Evolutionary conservation across 1,140 invertebrate species (phyloP), one percentile per base, ranked within the genome.

Genomic region (Drosophila neocordata): DNA sequence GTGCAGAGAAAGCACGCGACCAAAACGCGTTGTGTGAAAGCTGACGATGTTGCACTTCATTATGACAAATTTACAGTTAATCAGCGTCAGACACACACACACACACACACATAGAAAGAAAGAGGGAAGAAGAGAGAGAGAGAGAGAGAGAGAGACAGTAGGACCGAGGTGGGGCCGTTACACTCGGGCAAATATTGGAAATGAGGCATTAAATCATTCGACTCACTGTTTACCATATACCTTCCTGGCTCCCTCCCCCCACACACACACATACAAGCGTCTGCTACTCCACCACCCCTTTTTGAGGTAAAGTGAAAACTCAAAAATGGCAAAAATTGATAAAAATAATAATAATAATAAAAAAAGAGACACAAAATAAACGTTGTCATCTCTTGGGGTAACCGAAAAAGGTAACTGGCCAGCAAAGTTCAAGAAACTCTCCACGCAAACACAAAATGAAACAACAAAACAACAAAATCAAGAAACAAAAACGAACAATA

Each of bases 11-110:
- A 58, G 71, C 71, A 73, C 71, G 71, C 71, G 71, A 73, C 71
- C 37, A 72, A 57, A 44, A 56, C 15, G 35, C 38, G 48, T 55
- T 62, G 69, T 73, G 71, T 73, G 70, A 73, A 73, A 73, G 71
- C 53, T 56, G 53, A 60, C 71, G 67, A 62, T 65, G 52, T 58
- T 75, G 70, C 72, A 75, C 64, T 74, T 75, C 72, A 75, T 74
- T 75, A 75, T 75, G 72, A 74, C 72, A 75, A 75, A 67, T 75
- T 75, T 68, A 75, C 72, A 62, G 72, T 74, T 74, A 73, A 74
- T 74, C 71, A 67, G 34, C 72, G 70, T 55, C 44, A 57, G 11
- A 35, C n/a, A 55, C n/a, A 56, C 24, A 71, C 35, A 71, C 44
- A 66, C 13, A 57, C 37, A 27, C 24, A 24, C 13, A 56, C 31